A percentile compares a stretch with the other conserved stretches of the same genome.
Evolutionary conservation across 1,140 invertebrate genomes (phyloP).

Genomic region (Araneus ventricosus): DNA sequence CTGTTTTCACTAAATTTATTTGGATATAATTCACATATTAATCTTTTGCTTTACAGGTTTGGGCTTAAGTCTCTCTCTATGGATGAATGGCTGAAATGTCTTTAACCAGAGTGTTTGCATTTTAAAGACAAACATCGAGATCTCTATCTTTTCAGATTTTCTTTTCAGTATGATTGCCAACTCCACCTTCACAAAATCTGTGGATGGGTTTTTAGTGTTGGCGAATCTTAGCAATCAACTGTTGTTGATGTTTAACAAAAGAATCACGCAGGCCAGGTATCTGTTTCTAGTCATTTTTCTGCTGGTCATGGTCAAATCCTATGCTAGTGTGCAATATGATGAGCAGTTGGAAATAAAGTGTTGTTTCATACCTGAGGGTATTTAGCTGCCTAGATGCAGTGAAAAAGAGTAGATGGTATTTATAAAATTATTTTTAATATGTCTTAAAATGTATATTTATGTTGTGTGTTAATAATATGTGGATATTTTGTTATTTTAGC

Average conservation of each 20-base stretch:
- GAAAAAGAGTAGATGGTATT: neutral
- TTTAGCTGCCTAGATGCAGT: neutral
- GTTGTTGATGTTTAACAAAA: constrained; percentile 26
- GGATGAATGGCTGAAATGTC: neutral
- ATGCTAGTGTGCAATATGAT: neutral
- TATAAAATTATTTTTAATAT: constrained; percentile 27
- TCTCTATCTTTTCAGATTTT: constrained; percentile 18
- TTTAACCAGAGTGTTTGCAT: neutral
- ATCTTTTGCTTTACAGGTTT: neutral
- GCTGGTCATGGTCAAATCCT: neutral
- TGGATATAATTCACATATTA: neutral
- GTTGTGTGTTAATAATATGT: neutral
- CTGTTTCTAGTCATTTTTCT: constrained; percentile 12
- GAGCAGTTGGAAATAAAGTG: neutral
- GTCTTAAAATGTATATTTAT: neutral
- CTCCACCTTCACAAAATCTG: constrained; percentile 31
- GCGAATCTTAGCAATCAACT: constrained; percentile 47
- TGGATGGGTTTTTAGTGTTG: constrained; percentile 26
- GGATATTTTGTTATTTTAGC: neutral
- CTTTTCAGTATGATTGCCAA: constrained; percentile 25
- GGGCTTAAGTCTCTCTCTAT: neutral
- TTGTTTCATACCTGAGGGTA: neutral
- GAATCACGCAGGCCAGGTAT: neutral
- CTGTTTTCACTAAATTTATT: too few relatives aligned
- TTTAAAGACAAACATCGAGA: constrained; percentile 19